Conservation (phyloP, 2,113 vertebrate genomes). For the Puntigrus tetrazona region DNA sequence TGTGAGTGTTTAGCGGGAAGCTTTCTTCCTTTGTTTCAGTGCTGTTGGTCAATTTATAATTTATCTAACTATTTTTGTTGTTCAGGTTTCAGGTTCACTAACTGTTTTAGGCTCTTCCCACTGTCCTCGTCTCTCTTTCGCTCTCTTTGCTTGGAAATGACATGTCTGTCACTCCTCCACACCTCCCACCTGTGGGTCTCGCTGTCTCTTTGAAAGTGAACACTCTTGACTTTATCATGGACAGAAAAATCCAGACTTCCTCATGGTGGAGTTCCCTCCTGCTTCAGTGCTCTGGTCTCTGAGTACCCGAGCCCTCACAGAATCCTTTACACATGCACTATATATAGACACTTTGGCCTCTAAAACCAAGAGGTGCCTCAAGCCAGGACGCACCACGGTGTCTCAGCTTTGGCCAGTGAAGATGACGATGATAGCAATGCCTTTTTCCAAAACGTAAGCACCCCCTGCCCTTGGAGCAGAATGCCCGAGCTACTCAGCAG, state of each 20-base stretch:
- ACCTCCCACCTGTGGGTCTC: slow-evolving; percentile 25
- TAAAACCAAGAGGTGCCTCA: slow-evolving; percentile 25
- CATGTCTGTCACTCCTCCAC: slow-evolving; percentile 57
- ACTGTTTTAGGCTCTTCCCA: slow-evolving; percentile 57
- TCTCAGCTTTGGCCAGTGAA: slow-evolving; percentile 24
- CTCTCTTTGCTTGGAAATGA: slow-evolving; percentile 23
- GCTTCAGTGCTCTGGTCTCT: neutral
- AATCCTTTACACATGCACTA: slow-evolving; percentile 37
- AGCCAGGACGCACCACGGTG: slow-evolving; percentile 42
- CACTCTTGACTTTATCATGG: slow-evolving; percentile 18
- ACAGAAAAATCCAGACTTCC: slow-evolving; percentile 26
- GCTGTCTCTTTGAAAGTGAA: slow-evolving; percentile 45
- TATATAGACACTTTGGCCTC: slow-evolving; percentile 35
- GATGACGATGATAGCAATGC: slow-evolving; percentile 45
- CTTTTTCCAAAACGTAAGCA: slow-evolving; percentile 56
- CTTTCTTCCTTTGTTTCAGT: neutral
- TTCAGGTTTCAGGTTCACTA: slow-evolving; percentile 27
- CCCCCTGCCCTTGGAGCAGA: slow-evolving; percentile 41
- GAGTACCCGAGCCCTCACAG: neutral
- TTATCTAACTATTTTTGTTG: neutral
- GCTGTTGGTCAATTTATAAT: neutral
- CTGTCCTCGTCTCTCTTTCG: slow-evolving; percentile 56
- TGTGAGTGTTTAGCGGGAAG: neutral
- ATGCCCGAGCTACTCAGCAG: slow-evolving; percentile 32
- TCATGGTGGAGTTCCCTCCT: slow-evolving; percentile 35